phyloP scores from a whole-genome alignment of 1,140 invertebrate species.

The Papilio polyxenes region DNA sequence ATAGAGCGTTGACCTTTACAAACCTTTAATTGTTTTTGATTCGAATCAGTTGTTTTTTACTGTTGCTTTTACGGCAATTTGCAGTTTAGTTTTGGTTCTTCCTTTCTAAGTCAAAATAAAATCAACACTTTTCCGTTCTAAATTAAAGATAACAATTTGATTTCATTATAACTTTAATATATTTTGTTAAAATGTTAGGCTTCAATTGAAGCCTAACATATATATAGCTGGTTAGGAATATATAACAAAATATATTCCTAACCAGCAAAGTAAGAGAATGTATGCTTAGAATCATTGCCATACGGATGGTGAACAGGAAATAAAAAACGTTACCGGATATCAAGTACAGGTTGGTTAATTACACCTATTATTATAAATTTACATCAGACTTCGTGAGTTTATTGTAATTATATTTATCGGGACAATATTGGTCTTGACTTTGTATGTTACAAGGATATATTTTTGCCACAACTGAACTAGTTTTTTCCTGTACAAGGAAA shows the following conservation, averaged over 20 bases:
- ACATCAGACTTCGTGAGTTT: background rate
- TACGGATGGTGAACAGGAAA: background rate
- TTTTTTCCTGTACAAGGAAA: constrained; percentile 3
- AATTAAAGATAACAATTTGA: background rate
- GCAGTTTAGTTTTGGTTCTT: background rate
- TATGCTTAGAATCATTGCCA: background rate
- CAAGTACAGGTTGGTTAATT: background rate
- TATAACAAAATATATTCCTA: no score
- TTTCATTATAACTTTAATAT: no score
- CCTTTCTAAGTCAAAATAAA: background rate
- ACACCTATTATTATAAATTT: background rate
- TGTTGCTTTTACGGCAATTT: background rate
- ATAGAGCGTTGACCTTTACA: constrained; percentile 11
- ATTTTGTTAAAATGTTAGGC: no score
- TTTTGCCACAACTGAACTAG: background rate
- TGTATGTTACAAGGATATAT: background rate
- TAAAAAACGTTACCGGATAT: background rate
- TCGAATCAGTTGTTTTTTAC: background rate
- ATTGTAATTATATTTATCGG: background rate
- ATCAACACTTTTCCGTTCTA: background rate
- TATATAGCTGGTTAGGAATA: no score
- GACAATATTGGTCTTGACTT: background rate
- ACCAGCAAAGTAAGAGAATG: background rate
- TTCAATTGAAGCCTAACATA: no score
- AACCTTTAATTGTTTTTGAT: background rate